Evolutionary conservation across 2,888 invertebrate species (phyloP).

Genomic region (Caenorhabditis virilis): DNA sequence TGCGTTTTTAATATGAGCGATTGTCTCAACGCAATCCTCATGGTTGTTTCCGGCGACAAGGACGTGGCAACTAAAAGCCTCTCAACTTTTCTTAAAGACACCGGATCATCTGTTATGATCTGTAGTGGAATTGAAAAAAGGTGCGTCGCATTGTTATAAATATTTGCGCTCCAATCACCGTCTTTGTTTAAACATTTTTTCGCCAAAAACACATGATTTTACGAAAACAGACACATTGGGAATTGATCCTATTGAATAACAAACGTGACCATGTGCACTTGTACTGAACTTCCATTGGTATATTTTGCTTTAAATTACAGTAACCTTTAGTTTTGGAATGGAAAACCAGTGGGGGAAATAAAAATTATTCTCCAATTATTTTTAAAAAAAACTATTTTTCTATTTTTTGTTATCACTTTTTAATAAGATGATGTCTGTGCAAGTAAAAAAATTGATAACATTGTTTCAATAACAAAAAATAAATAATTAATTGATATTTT

Average conservation of each 20-base stretch:
- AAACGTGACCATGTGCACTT: neutral
- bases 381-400: neutral
- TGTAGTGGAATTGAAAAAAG: constrained; percentile 31
- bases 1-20: constrained; percentile 55
- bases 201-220: neutral
- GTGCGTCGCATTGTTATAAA: constrained; percentile 8
- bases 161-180: neutral
- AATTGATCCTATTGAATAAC: neutral
- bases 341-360: neutral
- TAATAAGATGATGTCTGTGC: too few species aligned
- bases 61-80: constrained; percentile 10
- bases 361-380: neutral
- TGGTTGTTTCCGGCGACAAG: constrained; percentile 47
- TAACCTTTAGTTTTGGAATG: constrained; percentile 3
- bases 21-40: constrained; percentile 52
- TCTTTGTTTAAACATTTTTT: constrained; percentile 4
- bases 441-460: too few species aligned
- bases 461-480: too few species aligned
- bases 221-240: neutral
- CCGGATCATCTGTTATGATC: constrained; percentile 16
- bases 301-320: neutral
- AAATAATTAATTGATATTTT: constrained; percentile 15
- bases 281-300: constrained; percentile 2
- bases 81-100: constrained; percentile 20
- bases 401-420: constrained; percentile 1